These are phyloP conservation scores for Emydoidea blandingii DNA, from an alignment of 2,797 vertebrate species.

Conservation along the genomic window DNA sequence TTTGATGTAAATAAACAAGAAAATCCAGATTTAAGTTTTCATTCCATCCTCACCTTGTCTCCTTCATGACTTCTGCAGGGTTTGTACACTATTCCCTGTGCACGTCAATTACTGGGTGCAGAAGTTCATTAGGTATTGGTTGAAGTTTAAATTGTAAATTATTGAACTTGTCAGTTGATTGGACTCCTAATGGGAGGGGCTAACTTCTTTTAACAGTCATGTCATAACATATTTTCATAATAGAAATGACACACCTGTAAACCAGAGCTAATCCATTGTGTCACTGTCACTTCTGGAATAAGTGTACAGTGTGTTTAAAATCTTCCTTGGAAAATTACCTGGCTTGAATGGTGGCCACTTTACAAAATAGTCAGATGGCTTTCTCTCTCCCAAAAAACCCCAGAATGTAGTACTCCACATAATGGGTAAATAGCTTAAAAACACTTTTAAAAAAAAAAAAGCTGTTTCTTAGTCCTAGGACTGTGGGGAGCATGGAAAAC, in stretches of 20 bases:
- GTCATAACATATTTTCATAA: neutral
- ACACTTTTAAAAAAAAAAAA: neutral
- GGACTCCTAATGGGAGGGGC: neutral
- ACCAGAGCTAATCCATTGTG: accelerated
- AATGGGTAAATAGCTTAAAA: neutral
- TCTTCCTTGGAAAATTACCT: neutral
- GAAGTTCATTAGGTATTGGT: neutral
- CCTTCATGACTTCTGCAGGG: neutral
- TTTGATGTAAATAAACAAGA: accelerated
- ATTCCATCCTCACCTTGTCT: neutral
- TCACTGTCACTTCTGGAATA: neutral
- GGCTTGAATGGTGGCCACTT: neutral
- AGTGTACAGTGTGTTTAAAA: neutral
- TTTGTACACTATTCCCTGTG: neutral
- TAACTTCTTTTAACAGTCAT: neutral
- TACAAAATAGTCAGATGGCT: neutral
- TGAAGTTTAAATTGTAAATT: neutral
- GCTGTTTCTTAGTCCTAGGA: neutral
- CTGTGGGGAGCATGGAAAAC: accelerated
- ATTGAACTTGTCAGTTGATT: neutral
- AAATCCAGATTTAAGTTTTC: accelerated
- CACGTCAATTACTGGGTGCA: neutral
- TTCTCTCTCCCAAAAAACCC: accelerated
- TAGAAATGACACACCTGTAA: neutral
- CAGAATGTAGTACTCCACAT: accelerated